These are phyloP conservation scores for Lucifuga dentata DNA, from an alignment of 2,113 vertebrate genomes.

Conservation along the genomic window DNA sequence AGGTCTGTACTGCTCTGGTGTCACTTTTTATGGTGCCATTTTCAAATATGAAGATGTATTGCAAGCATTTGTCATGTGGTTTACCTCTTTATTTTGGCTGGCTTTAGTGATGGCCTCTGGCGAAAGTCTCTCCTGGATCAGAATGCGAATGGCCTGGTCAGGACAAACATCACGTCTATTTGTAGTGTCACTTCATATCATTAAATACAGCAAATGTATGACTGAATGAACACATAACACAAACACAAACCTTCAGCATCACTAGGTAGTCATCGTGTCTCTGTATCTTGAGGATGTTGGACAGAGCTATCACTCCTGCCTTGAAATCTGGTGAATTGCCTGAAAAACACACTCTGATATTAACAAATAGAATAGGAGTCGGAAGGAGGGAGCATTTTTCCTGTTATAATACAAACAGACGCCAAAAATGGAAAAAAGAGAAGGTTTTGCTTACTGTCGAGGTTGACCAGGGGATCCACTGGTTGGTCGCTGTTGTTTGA, in stretches of 20 bases:
- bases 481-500: conserved; percentile 84
- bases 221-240: too few species aligned
- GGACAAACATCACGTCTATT: background rate
- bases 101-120: conserved; percentile 93
- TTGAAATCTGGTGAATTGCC: conserved; percentile 96
- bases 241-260: conserved; percentile 91
- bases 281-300: conserved; percentile 95
- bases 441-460: conserved; percentile 87
- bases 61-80: background rate
- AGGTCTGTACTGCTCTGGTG: too few species aligned
- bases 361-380: too few species aligned
- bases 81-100: conserved; percentile 91
- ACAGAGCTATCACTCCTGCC: conserved; percentile 93
- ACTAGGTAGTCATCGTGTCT: conserved; percentile 96
- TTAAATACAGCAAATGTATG: background rate
- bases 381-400: too few species aligned
- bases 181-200: too few species aligned
- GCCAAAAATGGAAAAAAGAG: too few species aligned
- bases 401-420: too few species aligned
- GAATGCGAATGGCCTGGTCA: conserved; percentile 92
- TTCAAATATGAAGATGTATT: too few species aligned
- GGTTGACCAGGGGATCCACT: conserved; percentile 89
- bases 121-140: conserved; percentile 94
- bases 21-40: too few species aligned
- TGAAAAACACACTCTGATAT: conserved; percentile 46